Evolutionary conservation across 2,113 vertebrate genomes (phyloP), one percentile per base, ranked within the genome.

Genomic region (Xiphophorus couchianus): DNA sequence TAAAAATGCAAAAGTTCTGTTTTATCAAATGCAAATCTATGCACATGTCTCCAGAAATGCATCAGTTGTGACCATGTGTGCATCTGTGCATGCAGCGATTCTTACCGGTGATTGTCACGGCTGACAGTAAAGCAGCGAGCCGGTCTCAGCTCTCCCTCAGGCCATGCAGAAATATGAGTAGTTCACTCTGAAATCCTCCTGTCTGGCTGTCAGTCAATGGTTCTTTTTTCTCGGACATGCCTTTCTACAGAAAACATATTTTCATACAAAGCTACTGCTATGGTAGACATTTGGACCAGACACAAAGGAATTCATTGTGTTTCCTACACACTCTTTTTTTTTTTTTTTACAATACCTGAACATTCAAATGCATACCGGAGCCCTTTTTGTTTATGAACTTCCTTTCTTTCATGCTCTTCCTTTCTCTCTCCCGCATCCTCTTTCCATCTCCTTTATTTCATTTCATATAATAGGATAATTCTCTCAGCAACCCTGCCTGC

Each of bases 81-180:
- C 68, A 77, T 63, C 9, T 60, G 61, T 75, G 71, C 27, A 35
- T 13, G 42, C 63, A 29, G 37, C 68, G 58, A 71, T 64, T 58
- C 61, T 28, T 81, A 84, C 69, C 27, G 58, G 33, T 79, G 83
- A 73, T 71, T 82, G 77, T 88, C 84, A 77, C 67, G 62, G 83
- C 79, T 80, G 84, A 82, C 87, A 78, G 86, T 80, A 70, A 84
- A 76, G 76, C 62, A 76, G 71, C 72, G 70, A 81, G 69, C 60
- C 69, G 51, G 74, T 74, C 76, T 70, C 15, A 0, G 80, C 69
- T 74, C 69, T 84, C 89, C 89, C 89, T 78, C 39, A 83, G 87
- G 91, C 83, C 80, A 75, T 70, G 84, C 79, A 82, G 86, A 84
- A 91, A 93, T 87, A 90, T 85, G 86, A 91, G 84, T 85, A 86